Conservation (phyloP, 2,113 vertebrate species). For the Gobiocypris rarus region DNA sequence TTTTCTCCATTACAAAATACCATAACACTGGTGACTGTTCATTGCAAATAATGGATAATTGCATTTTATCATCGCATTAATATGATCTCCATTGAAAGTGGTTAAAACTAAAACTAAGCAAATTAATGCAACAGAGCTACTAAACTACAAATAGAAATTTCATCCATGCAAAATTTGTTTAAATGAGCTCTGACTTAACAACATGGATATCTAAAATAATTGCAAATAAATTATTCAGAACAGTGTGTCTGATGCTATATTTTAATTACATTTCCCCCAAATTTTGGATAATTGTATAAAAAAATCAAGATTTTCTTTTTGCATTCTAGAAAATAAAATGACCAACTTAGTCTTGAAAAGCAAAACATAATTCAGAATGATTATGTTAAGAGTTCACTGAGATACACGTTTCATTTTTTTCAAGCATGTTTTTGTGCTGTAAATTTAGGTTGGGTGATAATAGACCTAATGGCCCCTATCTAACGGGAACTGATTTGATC, state of each 20-base stretch:
- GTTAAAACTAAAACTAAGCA: background rate
- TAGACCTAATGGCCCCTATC: background rate
- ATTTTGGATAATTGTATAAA: background rate
- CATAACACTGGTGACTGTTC: background rate
- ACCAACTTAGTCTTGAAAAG: background rate
- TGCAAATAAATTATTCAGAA: background rate
- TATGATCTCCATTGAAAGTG: background rate
- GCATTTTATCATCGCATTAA: background rate
- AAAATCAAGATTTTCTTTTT: background rate
- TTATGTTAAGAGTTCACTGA: constrained; percentile 4
- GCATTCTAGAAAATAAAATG: background rate
- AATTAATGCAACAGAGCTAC: background rate
- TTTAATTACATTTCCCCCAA: background rate
- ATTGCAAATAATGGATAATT: background rate
- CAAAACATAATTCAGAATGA: background rate
- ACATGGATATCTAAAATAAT: background rate
- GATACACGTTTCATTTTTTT: background rate
- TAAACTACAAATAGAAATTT: background rate
- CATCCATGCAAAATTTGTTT: background rate
- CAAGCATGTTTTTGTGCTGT: background rate
- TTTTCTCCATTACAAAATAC: background rate
- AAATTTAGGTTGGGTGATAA: background rate
- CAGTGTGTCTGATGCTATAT: background rate
- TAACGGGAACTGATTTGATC: background rate
- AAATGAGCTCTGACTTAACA: background rate